These are phyloP conservation scores for Leiothrix lutea DNA, from an alignment of 2,113 vertebrate species.

Conservation along the genomic window DNA sequence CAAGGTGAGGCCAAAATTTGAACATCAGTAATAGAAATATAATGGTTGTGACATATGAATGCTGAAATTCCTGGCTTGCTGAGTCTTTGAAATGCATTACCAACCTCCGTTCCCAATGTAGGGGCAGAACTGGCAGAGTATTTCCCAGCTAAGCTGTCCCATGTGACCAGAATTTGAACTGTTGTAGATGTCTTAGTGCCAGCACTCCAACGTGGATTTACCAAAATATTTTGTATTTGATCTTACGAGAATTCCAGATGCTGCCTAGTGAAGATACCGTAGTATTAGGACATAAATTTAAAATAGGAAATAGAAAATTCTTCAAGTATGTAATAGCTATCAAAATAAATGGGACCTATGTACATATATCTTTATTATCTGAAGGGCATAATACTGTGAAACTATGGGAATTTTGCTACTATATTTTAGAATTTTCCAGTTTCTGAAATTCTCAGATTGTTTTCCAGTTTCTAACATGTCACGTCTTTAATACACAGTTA, in stretches of 20 bases:
- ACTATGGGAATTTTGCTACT: background rate
- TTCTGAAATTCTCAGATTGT: background rate
- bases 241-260: background rate
- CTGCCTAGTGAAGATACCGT: background rate
- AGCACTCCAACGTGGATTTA: background rate
- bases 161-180: background rate
- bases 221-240: slow-evolving; percentile 14
- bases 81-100: background rate
- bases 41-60: background rate
- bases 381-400: background rate
- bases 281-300: background rate
- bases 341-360: background rate
- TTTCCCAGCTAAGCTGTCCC: background rate
- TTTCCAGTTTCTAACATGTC: background rate
- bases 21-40: background rate
- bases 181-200: background rate
- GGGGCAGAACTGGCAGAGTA: background rate
- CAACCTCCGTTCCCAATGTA: background rate
- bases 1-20: background rate
- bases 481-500: slow-evolving; percentile 76
- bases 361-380: background rate
- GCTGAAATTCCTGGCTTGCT: background rate
- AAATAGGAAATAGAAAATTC: background rate
- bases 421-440: background rate
- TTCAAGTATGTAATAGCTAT: background rate